Conservation (phyloP, 2,113 vertebrate genomes). For the Rana temporaria region DNA sequence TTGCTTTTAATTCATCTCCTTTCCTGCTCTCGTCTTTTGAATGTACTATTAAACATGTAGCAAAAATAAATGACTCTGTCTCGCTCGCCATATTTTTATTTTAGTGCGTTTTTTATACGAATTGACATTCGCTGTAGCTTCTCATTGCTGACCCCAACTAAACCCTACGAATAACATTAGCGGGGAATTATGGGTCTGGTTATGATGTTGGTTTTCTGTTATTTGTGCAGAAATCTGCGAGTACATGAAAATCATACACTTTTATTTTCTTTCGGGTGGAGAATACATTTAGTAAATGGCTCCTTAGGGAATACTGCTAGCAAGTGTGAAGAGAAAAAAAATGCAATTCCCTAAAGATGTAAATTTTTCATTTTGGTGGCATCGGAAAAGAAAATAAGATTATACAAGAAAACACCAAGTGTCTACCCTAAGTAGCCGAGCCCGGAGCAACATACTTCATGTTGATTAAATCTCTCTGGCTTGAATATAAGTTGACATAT, state of each 20-base stretch:
- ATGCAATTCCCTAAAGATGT: conserved; percentile 60
- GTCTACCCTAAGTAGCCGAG: conserved; percentile 59
- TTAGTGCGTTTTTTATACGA: conserved; percentile 45
- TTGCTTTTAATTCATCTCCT: conserved; percentile 15
- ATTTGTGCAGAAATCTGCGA: conserved; percentile 58
- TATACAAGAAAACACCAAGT: conserved; percentile 54
- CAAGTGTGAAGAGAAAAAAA: conserved; percentile 62
- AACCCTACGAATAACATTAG: conserved; percentile 42
- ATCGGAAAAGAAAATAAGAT: conserved; percentile 56
- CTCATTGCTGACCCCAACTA: conserved; percentile 38
- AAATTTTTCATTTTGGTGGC: conserved; percentile 59
- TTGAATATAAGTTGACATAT: conserved; percentile 46
- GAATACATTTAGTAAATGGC: conserved; percentile 63
- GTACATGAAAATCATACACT: conserved; percentile 59
- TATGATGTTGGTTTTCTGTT: conserved; percentile 55
- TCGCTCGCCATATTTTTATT: conserved; percentile 41
- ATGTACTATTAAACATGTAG: conserved; percentile 21
- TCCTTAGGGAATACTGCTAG: conserved; percentile 59
- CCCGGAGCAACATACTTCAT: conserved; percentile 42
- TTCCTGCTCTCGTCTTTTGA: conserved; percentile 8
- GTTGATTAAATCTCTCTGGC: conserved; percentile 58
- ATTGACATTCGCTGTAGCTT: conserved; percentile 35
- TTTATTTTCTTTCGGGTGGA: conserved; percentile 58
- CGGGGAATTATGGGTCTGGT: conserved; percentile 49
- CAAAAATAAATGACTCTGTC: conserved; percentile 37